These are phyloP conservation scores for Drosophila anomalata DNA, from an alignment of 2,888 invertebrate species.

Conservation along the genomic window DNA sequence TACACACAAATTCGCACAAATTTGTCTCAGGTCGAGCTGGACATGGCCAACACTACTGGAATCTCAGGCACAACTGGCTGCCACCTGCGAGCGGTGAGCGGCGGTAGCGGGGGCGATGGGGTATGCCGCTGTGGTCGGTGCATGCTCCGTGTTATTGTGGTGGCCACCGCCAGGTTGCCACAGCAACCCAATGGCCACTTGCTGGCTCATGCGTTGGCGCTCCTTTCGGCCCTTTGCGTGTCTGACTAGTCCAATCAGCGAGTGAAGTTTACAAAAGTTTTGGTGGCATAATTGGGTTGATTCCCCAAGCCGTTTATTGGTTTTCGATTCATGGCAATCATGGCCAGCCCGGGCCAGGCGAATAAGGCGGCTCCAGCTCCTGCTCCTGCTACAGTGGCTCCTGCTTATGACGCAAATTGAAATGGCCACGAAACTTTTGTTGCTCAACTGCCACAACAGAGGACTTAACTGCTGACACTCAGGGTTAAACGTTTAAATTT, in stretches of 20 bases:
- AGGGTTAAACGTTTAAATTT: slow-evolving; percentile 74
- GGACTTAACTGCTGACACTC: slow-evolving; percentile 68
- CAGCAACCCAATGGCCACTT: slow-evolving; percentile 54
- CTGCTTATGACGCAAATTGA: slow-evolving; percentile 50
- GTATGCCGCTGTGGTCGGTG: slow-evolving; percentile 54
- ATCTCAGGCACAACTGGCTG: slow-evolving; percentile 69
- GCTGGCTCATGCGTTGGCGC: slow-evolving; percentile 41
- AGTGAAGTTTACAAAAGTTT: slow-evolving; percentile 62
- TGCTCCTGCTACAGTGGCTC: slow-evolving; percentile 5
- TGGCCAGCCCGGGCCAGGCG: slow-evolving; percentile 5
- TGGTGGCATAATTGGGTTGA: slow-evolving; percentile 74
- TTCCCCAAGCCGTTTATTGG: slow-evolving; percentile 68
- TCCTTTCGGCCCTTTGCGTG: slow-evolving; percentile 46
- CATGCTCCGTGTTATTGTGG: slow-evolving; percentile 78
- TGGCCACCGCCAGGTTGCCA: slow-evolving; percentile 71
- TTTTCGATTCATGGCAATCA: slow-evolving; percentile 41
- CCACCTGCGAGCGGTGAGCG: slow-evolving; percentile 10
- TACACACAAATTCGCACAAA: slow-evolving; percentile 23
- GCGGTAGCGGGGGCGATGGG: slow-evolving; percentile 8
- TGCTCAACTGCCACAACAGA: slow-evolving; percentile 46
- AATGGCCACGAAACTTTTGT: slow-evolving; percentile 48
- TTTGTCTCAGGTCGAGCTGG: slow-evolving; percentile 13
- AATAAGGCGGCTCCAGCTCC: neutral
- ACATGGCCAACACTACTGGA: slow-evolving; percentile 57
- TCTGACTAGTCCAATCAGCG: slow-evolving; percentile 38